Percentiles rank a stretch among this genome's conserved stretches.
phyloP scores from a whole-genome alignment of 2,888 invertebrate genomes.

The Conus canariensis region DNA sequence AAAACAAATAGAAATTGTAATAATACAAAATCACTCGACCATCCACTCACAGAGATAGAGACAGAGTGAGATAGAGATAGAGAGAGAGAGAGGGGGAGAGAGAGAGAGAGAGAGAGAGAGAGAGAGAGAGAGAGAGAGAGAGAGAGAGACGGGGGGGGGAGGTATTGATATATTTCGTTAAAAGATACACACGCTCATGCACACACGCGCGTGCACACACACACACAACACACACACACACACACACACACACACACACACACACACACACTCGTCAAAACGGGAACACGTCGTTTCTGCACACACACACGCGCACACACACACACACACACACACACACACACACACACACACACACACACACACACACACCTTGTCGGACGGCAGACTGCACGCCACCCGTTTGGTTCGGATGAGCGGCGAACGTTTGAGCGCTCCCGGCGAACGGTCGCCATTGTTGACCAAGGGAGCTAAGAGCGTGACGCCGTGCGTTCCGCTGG shows the following conservation, averaged over 20 bases:
- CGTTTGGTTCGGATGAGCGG: slow-evolving; percentile 67
- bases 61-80: no score
- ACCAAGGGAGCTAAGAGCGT: slow-evolving; percentile 70
- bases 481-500: slow-evolving; percentile 40
- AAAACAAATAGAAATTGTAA: no score
- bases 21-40: no score
- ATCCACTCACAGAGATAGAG: no score
- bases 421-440: slow-evolving; percentile 60
- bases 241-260: background rate
- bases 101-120: no score
- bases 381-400: slow-evolving; percentile 33
- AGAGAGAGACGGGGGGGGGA: no score
- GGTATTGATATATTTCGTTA: no score
- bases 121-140: no score
- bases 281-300: background rate
- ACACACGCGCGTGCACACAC: no score
- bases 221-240: no score
- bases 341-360: background rate
- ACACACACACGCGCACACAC: background rate
- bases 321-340: background rate
- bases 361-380: background rate
- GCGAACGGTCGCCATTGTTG: slow-evolving; percentile 61
- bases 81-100: no score
- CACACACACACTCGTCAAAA: background rate
- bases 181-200: no score